Base-by-base conservation (phyloP, 2,888 invertebrate genomes). In the Macaria notata region DNA sequence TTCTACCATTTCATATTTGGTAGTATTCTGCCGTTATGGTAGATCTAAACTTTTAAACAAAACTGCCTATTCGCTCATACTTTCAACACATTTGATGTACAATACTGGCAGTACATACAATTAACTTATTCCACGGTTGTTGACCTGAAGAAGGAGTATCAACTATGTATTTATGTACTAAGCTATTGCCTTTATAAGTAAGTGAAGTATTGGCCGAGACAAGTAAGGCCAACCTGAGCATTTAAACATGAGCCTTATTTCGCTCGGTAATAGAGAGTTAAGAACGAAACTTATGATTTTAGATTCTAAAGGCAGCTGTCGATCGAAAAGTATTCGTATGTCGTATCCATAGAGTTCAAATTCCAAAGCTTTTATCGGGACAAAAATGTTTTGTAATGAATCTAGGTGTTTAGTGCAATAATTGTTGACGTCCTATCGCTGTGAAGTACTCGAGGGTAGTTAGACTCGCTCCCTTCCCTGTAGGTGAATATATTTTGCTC, bases 321-420 rank as follows among this genome's bases (percentile, higher is more conserved):
- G 51, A 54, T 54, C 48, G 38, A 54, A 54, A 54, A 55, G 54
- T 59, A 59, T 59, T 59, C 55, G 54, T 54, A 50, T 49, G 54
- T 54, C 43, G 47, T 55, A 51, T 54, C 41, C 39, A 52, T 59
- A 54, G 39, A 51, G 47, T 54, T 54, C 44, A 47, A 59, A 59
- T 55, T 59, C 48, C 48, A 45, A 59, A 41, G 59, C 59, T 59
- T 59, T 49, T 50, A 1, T 29, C 49, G 9, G 43, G 49, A 46
- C 46, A 46, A 48, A 33, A 41, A 4, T 43, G 54, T 49, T 47
- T 46, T n/a, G 55, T 44, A 41, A 41, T 8, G n/a, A n/a, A 48
- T 59, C 54, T 59, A 59, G 54, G 45, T 59, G 54, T 59, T 59
- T 59, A 59, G 54, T 59, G 58, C 58, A 54, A 50, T 58, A 56